These are phyloP conservation scores for Helarctos malayanus DNA, from an alignment of 2,797 vertebrate species.

Conservation along the genomic window DNA sequence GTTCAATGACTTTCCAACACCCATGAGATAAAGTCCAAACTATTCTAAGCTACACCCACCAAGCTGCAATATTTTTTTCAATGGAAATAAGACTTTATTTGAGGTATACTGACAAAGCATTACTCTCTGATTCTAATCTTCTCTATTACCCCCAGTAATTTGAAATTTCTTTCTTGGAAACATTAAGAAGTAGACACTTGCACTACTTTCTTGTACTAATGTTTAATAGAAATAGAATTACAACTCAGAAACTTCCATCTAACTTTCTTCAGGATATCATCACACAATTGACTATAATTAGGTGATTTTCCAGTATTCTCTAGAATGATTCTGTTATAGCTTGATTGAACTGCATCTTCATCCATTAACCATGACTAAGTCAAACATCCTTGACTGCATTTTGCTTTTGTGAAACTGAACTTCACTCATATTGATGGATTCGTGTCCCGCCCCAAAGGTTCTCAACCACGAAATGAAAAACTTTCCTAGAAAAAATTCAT, in stretches of 20 bases:
- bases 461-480: neutral
- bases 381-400: neutral
- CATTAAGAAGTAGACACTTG: neutral
- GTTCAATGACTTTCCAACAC: neutral
- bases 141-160: neutral
- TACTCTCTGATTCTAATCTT: neutral
- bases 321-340: neutral
- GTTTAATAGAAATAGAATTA: neutral
- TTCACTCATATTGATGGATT: neutral
- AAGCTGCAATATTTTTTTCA: too few species aligned
- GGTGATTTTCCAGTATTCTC: neutral
- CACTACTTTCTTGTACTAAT: neutral
- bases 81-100: neutral
- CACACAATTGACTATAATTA: neutral
- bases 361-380: neutral
- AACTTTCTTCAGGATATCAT: neutral
- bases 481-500: conserved; percentile 34
- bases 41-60: fast-evolving
- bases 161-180: neutral
- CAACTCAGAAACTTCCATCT: neutral
- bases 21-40: neutral
- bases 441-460: neutral
- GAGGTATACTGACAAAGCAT: neutral
- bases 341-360: neutral
- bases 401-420: neutral